A percentile compares a stretch with the other conserved stretches of the same genome.
These are phyloP conservation scores for Conus canariensis DNA, from an alignment of 2,888 invertebrate genomes.

Conservation along the genomic window DNA sequence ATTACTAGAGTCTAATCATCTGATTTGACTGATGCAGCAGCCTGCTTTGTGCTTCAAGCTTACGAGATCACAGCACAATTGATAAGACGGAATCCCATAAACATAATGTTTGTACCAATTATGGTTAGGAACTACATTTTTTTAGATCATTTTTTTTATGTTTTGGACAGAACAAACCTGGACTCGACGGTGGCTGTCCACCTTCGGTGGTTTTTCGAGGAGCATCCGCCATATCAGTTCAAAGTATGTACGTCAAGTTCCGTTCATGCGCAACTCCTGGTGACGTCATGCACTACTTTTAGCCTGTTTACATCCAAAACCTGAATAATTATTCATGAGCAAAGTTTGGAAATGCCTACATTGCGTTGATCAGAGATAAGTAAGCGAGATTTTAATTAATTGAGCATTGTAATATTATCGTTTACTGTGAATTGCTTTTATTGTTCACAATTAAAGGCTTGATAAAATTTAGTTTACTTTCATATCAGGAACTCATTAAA, in stretches of 20 bases:
- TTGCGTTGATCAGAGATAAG: not conserved
- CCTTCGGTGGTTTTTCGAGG: not conserved
- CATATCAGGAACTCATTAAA: slow-evolving; percentile 36
- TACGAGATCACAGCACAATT: too few species aligned
- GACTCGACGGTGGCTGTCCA: slow-evolving; percentile 37
- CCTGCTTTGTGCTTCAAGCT: too few species aligned
- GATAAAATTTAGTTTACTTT: slow-evolving; percentile 2
- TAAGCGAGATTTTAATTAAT: not conserved
- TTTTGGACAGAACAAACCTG: slow-evolving; percentile 24
- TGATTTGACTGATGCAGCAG: too few species aligned
- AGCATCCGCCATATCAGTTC: slow-evolving; percentile 52
- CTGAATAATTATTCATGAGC: slow-evolving; percentile 52
- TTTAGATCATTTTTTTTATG: not conserved
- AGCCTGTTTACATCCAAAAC: slow-evolving; percentile 61
- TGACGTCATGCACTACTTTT: slow-evolving; percentile 62
- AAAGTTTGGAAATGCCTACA: slow-evolving; percentile 33
- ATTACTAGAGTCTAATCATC: too few species aligned
- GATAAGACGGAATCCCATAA: too few species aligned
- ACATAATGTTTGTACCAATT: too few species aligned
- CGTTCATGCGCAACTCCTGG: slow-evolving; percentile 51
- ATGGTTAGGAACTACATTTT: too few species aligned
- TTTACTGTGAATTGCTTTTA: not conserved
- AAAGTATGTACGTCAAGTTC: slow-evolving; percentile 44
- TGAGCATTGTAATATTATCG: not conserved
- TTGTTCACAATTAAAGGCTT: not conserved